Evolutionary conservation across 2,113 vertebrate genomes (phyloP).

Genomic region (Hipposideros armiger): DNA sequence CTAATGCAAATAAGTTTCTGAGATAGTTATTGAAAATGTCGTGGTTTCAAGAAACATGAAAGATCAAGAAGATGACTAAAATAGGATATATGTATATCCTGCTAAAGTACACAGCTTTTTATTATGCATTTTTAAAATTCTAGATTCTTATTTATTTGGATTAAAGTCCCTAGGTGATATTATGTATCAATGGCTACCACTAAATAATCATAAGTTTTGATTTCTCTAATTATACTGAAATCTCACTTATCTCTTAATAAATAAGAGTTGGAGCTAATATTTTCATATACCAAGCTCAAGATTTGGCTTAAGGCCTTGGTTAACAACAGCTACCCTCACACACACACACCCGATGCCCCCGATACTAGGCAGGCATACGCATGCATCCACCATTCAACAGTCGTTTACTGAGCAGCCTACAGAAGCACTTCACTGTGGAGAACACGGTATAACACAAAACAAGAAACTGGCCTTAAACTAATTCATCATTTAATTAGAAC

Average conservation of each 20-base stretch:
- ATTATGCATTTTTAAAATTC: background rate
- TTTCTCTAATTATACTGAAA: background rate
- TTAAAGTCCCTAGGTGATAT: background rate
- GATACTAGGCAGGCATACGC: background rate
- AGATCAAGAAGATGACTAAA: background rate
- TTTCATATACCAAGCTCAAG: background rate
- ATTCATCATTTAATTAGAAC: constrained; percentile 25
- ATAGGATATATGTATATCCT: background rate
- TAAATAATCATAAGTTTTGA: background rate
- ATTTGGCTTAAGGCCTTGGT: background rate
- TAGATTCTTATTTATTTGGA: background rate
- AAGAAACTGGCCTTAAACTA: background rate
- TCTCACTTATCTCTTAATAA: background rate
- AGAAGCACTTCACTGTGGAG: background rate
- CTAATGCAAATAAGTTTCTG: constrained; percentile 21
- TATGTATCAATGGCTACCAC: background rate
- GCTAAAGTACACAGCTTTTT: background rate
- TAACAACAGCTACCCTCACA: background rate
- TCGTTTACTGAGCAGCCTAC: background rate
- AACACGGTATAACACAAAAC: background rate
- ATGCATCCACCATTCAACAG: background rate
- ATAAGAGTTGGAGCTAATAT: background rate
- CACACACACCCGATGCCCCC: too few species aligned
- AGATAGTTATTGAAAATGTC: constrained; percentile 18
- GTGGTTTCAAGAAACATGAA: constrained; percentile 20